These are phyloP conservation scores for Eurytoma californica DNA, from an alignment of 2,888 invertebrate species.

Conservation along the genomic window DNA sequence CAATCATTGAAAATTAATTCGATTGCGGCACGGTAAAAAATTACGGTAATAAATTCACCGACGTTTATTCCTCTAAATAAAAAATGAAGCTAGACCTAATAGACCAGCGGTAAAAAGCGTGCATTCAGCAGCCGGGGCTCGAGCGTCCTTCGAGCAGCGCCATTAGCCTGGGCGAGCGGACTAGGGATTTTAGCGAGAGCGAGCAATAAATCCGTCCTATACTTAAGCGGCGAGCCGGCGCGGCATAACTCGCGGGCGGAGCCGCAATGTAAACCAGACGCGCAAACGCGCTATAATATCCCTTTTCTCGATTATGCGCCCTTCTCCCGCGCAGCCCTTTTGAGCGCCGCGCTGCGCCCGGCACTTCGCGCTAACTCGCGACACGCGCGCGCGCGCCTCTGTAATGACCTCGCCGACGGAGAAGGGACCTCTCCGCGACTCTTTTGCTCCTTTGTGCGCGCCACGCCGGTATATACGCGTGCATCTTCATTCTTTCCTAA, in stretches of 20 bases:
- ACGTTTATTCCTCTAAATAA: neutral
- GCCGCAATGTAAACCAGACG: conserved; percentile 14
- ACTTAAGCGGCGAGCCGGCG: neutral
- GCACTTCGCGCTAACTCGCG: conserved; percentile 49
- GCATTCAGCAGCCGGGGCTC: neutral
- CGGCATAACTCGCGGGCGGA: neutral
- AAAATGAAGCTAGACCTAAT: neutral
- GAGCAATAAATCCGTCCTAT: conserved; percentile 25
- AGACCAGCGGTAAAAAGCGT: neutral
- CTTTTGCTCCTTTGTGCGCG: conserved; percentile 28
- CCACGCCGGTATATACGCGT: neutral
- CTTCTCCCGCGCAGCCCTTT: neutral
- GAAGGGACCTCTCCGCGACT: conserved; percentile 50
- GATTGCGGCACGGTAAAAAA: too few relatives aligned
- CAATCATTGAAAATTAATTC: too few relatives aligned
- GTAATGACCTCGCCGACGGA: conserved; percentile 62
- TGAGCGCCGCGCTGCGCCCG: neutral
- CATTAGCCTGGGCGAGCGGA: conserved; percentile 1
- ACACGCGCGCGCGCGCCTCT: conserved; percentile 61
- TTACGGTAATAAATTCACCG: too few relatives aligned
- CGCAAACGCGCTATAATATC: conserved; percentile 6
- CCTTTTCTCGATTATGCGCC: conserved; percentile 23
- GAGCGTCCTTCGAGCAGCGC: neutral
- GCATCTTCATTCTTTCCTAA: neutral
- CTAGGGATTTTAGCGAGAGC: conserved; percentile 27